A percentile compares a stretch with the other conserved stretches of the same genome.
These are phyloP conservation scores for Brachyhypopomus occidentalis DNA, from an alignment of 2,113 vertebrate species.

Conservation along the genomic window DNA sequence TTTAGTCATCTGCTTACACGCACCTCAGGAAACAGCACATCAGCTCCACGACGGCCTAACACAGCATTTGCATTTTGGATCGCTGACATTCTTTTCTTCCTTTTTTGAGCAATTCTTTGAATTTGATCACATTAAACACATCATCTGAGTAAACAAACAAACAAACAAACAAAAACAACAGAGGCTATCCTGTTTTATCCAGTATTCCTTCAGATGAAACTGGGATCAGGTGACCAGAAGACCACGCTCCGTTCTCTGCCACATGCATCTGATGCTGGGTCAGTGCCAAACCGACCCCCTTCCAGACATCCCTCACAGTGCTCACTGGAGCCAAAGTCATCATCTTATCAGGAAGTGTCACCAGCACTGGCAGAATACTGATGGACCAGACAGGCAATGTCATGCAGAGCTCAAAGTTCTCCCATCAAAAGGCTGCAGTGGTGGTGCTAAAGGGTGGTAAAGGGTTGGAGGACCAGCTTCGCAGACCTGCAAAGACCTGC, in stretches of 20 bases:
- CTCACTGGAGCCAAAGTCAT: conserved; percentile 38
- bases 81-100: too few species aligned
- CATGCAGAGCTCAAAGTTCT: conserved; percentile 62
- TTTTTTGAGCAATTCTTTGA: too few species aligned
- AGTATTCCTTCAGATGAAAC: conserved; percentile 5
- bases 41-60: too few species aligned
- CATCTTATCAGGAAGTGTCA: conserved; percentile 42
- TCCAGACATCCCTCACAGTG: neutral
- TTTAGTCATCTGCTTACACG: too few species aligned
- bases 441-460: neutral
- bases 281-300: conserved; percentile 31
- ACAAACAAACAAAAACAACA: conserved; percentile 12
- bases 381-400: conserved; percentile 57
- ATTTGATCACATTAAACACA: neutral
- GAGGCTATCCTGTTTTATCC: conserved; percentile 2
- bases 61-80: too few species aligned
- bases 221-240: conserved; percentile 11
- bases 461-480: neutral
- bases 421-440: conserved; percentile 54
- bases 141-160: too few species aligned
- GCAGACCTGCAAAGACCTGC: neutral
- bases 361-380: conserved; percentile 30
- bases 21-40: too few species aligned
- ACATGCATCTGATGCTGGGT: conserved; percentile 12
- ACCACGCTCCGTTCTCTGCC: neutral